phyloP scores from a whole-genome alignment of 2,797 vertebrate genomes.

The Eulemur rubriventer region DNA sequence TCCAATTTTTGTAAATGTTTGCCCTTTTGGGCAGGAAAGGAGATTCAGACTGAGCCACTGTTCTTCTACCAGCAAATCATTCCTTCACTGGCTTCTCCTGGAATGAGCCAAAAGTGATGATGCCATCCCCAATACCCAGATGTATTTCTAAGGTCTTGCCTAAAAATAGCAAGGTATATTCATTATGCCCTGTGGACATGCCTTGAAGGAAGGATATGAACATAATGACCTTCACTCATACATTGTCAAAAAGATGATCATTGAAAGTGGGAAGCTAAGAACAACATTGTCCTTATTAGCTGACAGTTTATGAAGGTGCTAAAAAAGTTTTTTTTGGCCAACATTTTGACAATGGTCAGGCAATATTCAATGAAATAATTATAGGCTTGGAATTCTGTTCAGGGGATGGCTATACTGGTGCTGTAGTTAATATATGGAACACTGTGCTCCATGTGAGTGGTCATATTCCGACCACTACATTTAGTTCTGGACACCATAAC shows the following conservation, averaged over 20 bases:
- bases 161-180: not conserved
- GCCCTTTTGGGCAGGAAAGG: not conserved
- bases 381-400: not conserved
- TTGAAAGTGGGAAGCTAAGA: not conserved
- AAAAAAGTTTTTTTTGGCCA: not conserved
- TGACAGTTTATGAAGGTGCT: not conserved
- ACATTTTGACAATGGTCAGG: not conserved
- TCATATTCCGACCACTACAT: not conserved
- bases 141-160: not conserved
- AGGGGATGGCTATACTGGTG: not conserved
- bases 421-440: not conserved
- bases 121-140: not conserved
- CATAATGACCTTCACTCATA: not conserved
- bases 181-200: not conserved
- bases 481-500: not conserved
- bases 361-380: not conserved
- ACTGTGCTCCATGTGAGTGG: not conserved
- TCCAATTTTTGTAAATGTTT: not conserved
- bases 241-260: not conserved
- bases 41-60: not conserved
- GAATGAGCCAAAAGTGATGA: not conserved
- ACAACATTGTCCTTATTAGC: not conserved
- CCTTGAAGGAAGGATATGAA: not conserved
- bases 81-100: too few species aligned
- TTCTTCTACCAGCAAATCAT: not conserved